These are phyloP conservation scores for Troilus luridus DNA, from an alignment of 2,888 invertebrate genomes.

Conservation along the genomic window DNA sequence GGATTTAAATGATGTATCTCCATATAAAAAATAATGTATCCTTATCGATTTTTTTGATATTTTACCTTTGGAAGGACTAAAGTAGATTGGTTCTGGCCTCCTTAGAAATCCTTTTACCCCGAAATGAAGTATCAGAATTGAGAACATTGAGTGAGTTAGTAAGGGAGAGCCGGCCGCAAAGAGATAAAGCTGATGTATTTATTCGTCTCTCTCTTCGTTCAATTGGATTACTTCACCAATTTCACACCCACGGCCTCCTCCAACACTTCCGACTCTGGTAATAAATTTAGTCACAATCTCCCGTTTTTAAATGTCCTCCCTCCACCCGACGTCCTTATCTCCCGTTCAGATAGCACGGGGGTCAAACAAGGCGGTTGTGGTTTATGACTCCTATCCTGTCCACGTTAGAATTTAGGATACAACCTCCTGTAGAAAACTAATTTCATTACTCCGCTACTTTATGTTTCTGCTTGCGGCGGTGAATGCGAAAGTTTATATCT, in stretches of 20 bases:
- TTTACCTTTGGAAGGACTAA: neutral
- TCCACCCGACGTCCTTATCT: constrained; percentile 39
- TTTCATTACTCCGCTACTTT: neutral
- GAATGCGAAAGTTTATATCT: neutral
- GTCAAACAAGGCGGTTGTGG: neutral
- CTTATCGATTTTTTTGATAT: neutral
- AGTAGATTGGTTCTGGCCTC: neutral
- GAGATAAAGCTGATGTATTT: constrained; percentile 47
- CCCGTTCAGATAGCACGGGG: constrained; percentile 5
- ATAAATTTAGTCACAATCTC: constrained; percentile 53
- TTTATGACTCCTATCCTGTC: constrained; percentile 9
- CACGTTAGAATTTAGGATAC: neutral
- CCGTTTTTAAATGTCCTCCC: constrained; percentile 53
- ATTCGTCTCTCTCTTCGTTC: constrained; percentile 8
- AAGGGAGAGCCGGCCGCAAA: constrained; percentile 20
- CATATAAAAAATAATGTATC: too few relatives aligned
- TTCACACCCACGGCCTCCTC: constrained; percentile 20
- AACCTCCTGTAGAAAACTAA: neutral
- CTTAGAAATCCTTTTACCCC: neutral
- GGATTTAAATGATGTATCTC: too few relatives aligned
- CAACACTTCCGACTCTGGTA: neutral
- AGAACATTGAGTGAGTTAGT: constrained; percentile 41
- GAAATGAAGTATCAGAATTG: constrained; percentile 9
- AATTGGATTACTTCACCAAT: constrained; percentile 57
- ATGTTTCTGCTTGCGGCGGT: neutral